Evolutionary conservation across 2,113 vertebrate species (phyloP), one percentile per base, ranked within the genome.

Genomic region (Oreochromis spilurus): DNA sequence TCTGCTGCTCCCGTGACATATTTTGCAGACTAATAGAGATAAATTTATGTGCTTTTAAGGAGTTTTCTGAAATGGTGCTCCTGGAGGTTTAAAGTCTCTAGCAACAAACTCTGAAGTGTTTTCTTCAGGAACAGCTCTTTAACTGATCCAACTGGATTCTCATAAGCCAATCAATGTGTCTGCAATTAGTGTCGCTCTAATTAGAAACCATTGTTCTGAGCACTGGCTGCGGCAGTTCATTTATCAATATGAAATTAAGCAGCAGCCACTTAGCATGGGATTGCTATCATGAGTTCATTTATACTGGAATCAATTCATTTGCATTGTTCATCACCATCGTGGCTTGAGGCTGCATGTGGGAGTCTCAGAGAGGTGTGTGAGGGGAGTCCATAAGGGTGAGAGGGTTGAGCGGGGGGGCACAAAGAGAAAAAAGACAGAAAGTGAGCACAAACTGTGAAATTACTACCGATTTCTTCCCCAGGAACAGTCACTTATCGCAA

Each of bases 201-300:
- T 94, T 94, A 94, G 92, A 91, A 91, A 70, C 70, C 89, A 94
- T 95, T 94, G 93, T 96, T 94, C 86, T 87, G 90, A 88, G 86
- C 67, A 53, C 72, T 26, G 38, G 84, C 87, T 54, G 50, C 52
- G 86, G 84, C 91, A 92, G 83, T 94, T 92, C 89, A 90, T 93
- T 92, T 88, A 92, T 95, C 94, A 94, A 94, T 94, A 92, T 93
- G 88, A 94, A 95, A 95, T 95, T 89, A 95, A 96, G 91, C 92
- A 93, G 86, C 85, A 90, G 91, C 92, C 94, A 93, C 94, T 95
- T 94, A 93, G 88, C 90, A 88, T 84, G 77, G 84, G 88, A 94
- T 94, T 93, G 79, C 90, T 72, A 93, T 94, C 91, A 93, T 55
- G 83, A 93, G 83, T 93, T 94, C 52, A 95, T 93, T 93, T 93